Evolutionary conservation across 2,888 invertebrate genomes (phyloP).

Genomic region (Ypsolopha sequella): DNA sequence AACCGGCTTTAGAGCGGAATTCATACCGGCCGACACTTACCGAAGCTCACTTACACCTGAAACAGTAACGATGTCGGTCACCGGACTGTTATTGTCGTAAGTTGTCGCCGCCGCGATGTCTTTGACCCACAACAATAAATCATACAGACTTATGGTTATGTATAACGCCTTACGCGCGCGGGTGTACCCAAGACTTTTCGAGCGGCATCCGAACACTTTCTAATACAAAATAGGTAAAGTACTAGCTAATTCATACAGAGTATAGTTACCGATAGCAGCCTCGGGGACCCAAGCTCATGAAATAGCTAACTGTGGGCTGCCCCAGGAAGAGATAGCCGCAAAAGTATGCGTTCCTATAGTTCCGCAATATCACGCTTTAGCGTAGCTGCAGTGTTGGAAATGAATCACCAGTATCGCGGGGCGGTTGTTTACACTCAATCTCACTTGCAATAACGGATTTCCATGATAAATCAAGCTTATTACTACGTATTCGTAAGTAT

Average conservation of each 20-base stretch:
- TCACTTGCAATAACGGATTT: slow-evolving; percentile 39
- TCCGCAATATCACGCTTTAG: slow-evolving; percentile 52
- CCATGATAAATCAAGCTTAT: slow-evolving; percentile 48
- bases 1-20: slow-evolving; percentile 73
- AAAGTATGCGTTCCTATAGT: slow-evolving; percentile 69
- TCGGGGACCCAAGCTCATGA: slow-evolving; percentile 44
- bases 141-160: slow-evolving; percentile 32
- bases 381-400: slow-evolving; percentile 31
- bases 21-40: slow-evolving; percentile 46
- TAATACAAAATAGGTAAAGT: slow-evolving; percentile 22
- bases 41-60: slow-evolving; percentile 36
- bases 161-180: slow-evolving; percentile 42
- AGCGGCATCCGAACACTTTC: slow-evolving; percentile 35
- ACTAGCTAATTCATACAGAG: slow-evolving; percentile 23
- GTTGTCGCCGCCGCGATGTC: slow-evolving; percentile 48
- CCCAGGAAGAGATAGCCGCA: slow-evolving; percentile 47
- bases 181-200: slow-evolving; percentile 37
- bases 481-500: slow-evolving; percentile 41
- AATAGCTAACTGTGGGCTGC: slow-evolving; percentile 33
- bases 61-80: slow-evolving; percentile 48
- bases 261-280: slow-evolving; percentile 48
- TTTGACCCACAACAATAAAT: slow-evolving; percentile 66
- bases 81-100: slow-evolving; percentile 37
- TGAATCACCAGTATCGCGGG: slow-evolving; percentile 28
- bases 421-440: slow-evolving; percentile 28